Evolutionary conservation across 2,113 vertebrate genomes (phyloP), one percentile per base, ranked within the genome.

Genomic region (Ornithorhynchus anatinus): DNA sequence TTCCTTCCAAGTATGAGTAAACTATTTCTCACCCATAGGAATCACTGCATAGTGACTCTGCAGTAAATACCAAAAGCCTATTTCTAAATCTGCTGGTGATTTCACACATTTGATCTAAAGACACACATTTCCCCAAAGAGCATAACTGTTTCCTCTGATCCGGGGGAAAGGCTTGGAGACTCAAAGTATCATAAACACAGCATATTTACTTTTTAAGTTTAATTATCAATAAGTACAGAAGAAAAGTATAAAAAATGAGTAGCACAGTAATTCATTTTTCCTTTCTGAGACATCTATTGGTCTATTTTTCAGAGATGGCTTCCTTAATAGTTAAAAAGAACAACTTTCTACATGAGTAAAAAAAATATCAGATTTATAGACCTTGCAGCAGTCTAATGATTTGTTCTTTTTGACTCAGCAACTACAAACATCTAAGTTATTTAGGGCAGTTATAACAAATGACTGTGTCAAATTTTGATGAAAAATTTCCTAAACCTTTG

Each of bases 381-480:
- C 52, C 48, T 58, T 64, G 36, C 48, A 70, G 43, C 17, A 16
- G n/a, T n/a, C n/a, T 1, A 0, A 40, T 70, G 32, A 79, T 84
- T 81, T 86, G 59, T 61, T 63, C 76, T 81, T 82, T 65, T 84
- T 45, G 68, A 61, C 53, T 68, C 53, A 84, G 64, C 63, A 22
- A 65, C 81, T 71, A 76, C 57, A 86, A 68, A 76, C 22, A 64
- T 64, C 36, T 31, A 81, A 73, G 40, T 23, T 64, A 70, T 72
- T 86, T 79, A 73, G 39, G 39, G 54, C 39, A 44, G 36, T 67
- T 79, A 64, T 66, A 64, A 74, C 70, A 73, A 79, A 81, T 71
- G n/a, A n/a, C n/a, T 1, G 7, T 79, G 72, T 79, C 78, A 61
- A 79, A n/a, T 40, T 73, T 59, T 71, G 43, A 44, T 64, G 65